Evolutionary conservation across 2,888 invertebrate species (phyloP), one percentile per base, ranked within the genome.

Genomic region (Polyommatus iphigenia): DNA sequence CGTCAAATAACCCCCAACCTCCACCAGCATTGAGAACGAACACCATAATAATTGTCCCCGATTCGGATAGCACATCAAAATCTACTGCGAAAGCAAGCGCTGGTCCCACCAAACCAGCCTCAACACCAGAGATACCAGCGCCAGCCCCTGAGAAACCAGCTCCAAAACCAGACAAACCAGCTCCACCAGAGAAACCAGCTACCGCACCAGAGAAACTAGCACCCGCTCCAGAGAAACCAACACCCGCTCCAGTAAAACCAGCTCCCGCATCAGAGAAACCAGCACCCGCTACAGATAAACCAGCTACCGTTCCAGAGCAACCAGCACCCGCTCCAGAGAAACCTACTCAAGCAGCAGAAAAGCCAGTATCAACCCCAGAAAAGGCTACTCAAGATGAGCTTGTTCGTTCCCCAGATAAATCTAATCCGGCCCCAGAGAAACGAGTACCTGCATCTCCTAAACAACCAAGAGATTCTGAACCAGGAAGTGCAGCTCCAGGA

Each of bases 11-110:
- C 3, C 18, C 59, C 1, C 10, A 8, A 62, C 59, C 59, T 20
- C 71, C 77, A 29, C 32, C 78, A 13, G 29, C 76, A 20, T 78
- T 81, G 71, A 82, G 80, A 76, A 82, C 85, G 0, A 4, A 32
- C n/a, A n/a, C 13, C 18, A 18, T 73, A 13, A 20, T 73, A 3
- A 46, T 73, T 46, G 41, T 24, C 20, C 20, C 73, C 46, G 73
- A 73, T 24, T 13, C 73, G 46, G 13, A n/a, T n/a, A 75, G 10
- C 20, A 10, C 73, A 41, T 50, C 73, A 24, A 75, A 50, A 24
- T 46, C 73, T 50, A 73, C 54, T 1, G 36, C 13, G 1, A 78
- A 79, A 73, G 36, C 46, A 41, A 24, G 76, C 32, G 79, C 83
- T 13, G 10, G 79, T 2, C 2, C 50, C 72, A 18, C 13, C 6